Base-by-base conservation (phyloP, 2,888 invertebrate genomes). In the Orthonychiurus folsomi region DNA sequence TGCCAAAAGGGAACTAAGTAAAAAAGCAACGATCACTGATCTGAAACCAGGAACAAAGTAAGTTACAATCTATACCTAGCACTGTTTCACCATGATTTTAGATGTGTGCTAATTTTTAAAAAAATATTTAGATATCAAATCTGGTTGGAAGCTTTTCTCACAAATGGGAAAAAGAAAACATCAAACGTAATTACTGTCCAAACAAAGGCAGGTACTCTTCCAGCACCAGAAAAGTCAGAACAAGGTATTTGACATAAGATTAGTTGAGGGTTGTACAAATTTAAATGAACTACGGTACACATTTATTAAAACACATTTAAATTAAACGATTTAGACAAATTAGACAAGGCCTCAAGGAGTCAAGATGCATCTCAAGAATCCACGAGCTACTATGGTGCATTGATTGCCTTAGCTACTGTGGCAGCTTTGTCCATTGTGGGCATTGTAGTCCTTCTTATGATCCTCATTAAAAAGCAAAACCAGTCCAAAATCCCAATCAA, bases 101-200 rank as follows among this genome's bases (percentile, higher is more conserved):
- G 60, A 48, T 50, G 20, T 21, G 50, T 3, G n/a, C n/a, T n/a
- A n/a, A n/a, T n/a, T n/a, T n/a, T n/a, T n/a, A n/a, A n/a, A n/a
- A n/a, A 59, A 20, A n/a, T n/a, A n/a, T n/a, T n/a, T 73, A 85
- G 90, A 74, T 93, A 92, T 76, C 85, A 89, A 54, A 80, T 93
- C 24, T 93, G 93, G 92, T 78, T 93, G 67, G 93, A 93, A 75
- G 83, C 92, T 68, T 93, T 91, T 77, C 79, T 93, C 50, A 90
- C 90, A 0, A 93, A 93, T 76, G 93, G 93, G 21, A 87, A 87
- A 76, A 88, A 89, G 65, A 89, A 90, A 76, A 89, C 89, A 60
- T 92, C 91, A 74, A 92, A 93, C 73, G 91, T 92, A 0, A 83
- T 92, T 73, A 89, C 90, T 74, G 88, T 93, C 68, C 83, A 86